A percentile compares a stretch with the other conserved stretches of the same genome.
phyloP scores from a whole-genome alignment of 2,113 vertebrate species.

The Tringa solitaria region DNA sequence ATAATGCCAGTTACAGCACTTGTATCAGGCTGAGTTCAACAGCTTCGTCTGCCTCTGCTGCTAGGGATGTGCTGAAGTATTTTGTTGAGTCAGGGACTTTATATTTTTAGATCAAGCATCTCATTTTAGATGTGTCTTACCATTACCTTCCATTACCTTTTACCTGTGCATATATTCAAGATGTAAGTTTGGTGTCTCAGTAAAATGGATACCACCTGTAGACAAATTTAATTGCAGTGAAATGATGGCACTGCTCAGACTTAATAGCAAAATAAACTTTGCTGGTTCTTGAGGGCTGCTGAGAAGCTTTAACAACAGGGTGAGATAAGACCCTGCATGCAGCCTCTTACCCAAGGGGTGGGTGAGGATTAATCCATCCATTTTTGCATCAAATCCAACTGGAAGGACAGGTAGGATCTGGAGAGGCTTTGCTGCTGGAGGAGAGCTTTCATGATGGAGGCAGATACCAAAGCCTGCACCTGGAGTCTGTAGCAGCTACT shows the following conservation, averaged over 20 bases:
- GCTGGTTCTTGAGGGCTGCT: not conserved
- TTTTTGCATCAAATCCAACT: not conserved
- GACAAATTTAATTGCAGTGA: not conserved
- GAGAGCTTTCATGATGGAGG: not conserved
- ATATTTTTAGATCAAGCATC: not conserved
- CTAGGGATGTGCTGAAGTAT: not conserved
- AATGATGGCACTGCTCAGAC: not conserved
- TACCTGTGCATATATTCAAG: rapidly evolving
- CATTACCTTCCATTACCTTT: not conserved
- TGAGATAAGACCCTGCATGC: not conserved
- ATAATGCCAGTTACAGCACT: not conserved
- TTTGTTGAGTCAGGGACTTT: not conserved
- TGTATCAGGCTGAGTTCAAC: not conserved
- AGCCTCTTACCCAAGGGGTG: not conserved
- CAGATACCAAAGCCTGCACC: not conserved
- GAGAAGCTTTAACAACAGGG: not conserved
- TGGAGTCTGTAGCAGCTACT: not conserved
- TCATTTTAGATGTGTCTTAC: not conserved
- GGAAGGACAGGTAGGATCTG: not conserved
- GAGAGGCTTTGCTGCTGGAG: not conserved
- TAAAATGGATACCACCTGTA: not conserved
- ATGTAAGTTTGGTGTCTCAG: rapidly evolving
- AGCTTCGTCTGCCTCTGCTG: not conserved
- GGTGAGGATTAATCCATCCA: not conserved
- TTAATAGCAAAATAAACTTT: not conserved